Base-by-base conservation (phyloP, 92 coral and sea anemone species). In the Phymanthus crucifer region DNA sequence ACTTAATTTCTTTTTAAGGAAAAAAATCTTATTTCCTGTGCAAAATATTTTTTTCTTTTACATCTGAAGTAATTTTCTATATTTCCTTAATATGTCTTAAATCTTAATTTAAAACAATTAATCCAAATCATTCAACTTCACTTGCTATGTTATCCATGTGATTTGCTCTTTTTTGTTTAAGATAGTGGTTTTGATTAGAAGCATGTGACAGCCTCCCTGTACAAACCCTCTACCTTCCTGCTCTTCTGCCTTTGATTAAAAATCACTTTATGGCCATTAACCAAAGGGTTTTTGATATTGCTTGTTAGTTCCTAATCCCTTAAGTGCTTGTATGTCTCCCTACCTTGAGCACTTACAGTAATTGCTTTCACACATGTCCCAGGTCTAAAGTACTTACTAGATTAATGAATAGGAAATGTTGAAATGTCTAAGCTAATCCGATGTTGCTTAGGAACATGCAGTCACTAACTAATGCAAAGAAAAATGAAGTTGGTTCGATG, bases 291-390 rank as follows among this genome's bases (percentile, higher is more conserved):
- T 38, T 8, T 40, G 46, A 35, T 71, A 71, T 71, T 71, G 52
- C 50, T 38, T 36, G 54, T 45, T 24, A 36, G 46, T 36, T 38
- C 32, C 36, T 71, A 71, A 71, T 38, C 75, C 54, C 40, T 71
- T 71, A 71, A 71, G 75, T 71, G 75, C 75, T 12, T 71, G 48
- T 19, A 6, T 71, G 75, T 71, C 75, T 36, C 75, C 17, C 50
- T 40, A 71, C 32, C 17, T 23, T 50, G 18, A 19, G n/a, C 32
- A 71, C 75, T 71, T 71, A 71, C 52, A 36, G 75, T 71, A 71
- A 71, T 71, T 71, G 75, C 48, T 71, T 71, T 71, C 54, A 71
- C 75, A 71, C 75, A 71, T 71, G 75, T 40, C 75, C 56, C 31
- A 3, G 18, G 58, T 29, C 75, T 26, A 40, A 71, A 45, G 50